Evolutionary conservation across 1,140 invertebrate genomes (phyloP), one percentile per base, ranked within the genome.

Genomic region (Drosophila sproati): DNA sequence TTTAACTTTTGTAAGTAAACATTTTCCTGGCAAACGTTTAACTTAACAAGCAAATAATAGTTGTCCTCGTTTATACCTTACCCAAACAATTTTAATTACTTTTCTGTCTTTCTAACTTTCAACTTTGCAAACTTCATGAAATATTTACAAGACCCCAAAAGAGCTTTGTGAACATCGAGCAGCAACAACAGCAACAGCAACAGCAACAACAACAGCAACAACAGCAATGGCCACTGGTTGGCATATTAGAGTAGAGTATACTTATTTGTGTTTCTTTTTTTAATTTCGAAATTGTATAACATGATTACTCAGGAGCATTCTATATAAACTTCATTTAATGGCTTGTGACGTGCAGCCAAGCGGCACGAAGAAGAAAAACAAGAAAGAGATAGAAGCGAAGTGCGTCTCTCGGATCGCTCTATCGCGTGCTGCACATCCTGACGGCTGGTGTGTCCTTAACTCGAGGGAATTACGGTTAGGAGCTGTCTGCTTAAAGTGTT

Each of bases 241-340:
- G 54, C 45, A 29, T 62, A 54, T 43, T 50, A 7, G 51, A 52
- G 48, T 50, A 45, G 28, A 37, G 34, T 45, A 62, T 51, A 64
- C 34, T 43, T 52, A 57, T 69, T 61, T 66, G 29, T 61, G 74
- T 69, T 77, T 77, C 81, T 72, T 56, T 52, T 82, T 89, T 83
- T 77, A 71, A 88, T 88, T 88, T 89, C 45, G 60, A 88, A 88
- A 89, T 89, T 83, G 73, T 83, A 64, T 78, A 82, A 82, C 66
- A 80, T 67, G 79, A 69, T 74, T 77, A 57, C 62, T 75, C 54
- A 48, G 69, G 52, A 57, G 78, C 56, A 66, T 71, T 60, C 12
- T 47, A 35, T 55, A 37, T 70, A 47, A 77, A 80, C 77, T 64
- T 57, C 62, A 77, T 60, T 71, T 85, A 85, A 86, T 78, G 60